Base-by-base conservation (phyloP, 2,113 vertebrate genomes). In the Kobus ellipsiprymnus region DNA sequence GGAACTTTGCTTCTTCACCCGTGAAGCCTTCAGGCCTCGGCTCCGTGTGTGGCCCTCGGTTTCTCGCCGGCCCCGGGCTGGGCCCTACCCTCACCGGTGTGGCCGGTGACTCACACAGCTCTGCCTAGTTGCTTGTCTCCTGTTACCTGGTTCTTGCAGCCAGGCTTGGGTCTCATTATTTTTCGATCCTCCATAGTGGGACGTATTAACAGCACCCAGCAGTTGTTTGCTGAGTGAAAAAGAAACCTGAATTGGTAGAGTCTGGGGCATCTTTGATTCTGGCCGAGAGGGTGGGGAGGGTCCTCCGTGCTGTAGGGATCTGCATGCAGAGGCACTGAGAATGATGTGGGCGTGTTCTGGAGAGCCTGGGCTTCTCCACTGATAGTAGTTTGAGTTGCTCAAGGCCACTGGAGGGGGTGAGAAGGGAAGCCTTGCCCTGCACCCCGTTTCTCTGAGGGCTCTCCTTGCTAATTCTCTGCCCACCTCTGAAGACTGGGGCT, bases 301-400 rank as follows among this genome's bases (percentile, higher is more conserved):
- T 7, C 3, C 12, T 62, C 12, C 0, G 2, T 33, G 33, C 83
- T 44, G 12, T 54, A 11, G 29, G 55, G 23, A 4, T 46, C 71
- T 8, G 5, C 13, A 4, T 5, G 6, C 33, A 15, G 10, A 64
- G 71, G 57, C 36, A 1, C 57, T 14, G 59, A n/a, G 74, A 57
- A 5, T 25, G 48, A 16, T 14, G 46, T 15, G 8, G 9, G 14
- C 8, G 29, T 46, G 74, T 67, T 27, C 9, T 8, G 57, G 59
- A 54, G 40, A 25, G 2, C 17, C 0, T 15, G 40, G 40, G 33
- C 27, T 33, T 62, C 30, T 23, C 55, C 48, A 4, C 6, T 33
- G 55, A 5, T 9, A 0, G 14, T 11, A 9, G 29, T 10, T 44
- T 19, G 57, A 9, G n/a, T 2, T n/a, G 48, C 6, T 0, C 17